A percentile compares a stretch with the other conserved stretches of the same genome.
Evolutionary conservation across 2,113 vertebrate species (phyloP).

Genomic region (Ammospiza nelsoni): DNA sequence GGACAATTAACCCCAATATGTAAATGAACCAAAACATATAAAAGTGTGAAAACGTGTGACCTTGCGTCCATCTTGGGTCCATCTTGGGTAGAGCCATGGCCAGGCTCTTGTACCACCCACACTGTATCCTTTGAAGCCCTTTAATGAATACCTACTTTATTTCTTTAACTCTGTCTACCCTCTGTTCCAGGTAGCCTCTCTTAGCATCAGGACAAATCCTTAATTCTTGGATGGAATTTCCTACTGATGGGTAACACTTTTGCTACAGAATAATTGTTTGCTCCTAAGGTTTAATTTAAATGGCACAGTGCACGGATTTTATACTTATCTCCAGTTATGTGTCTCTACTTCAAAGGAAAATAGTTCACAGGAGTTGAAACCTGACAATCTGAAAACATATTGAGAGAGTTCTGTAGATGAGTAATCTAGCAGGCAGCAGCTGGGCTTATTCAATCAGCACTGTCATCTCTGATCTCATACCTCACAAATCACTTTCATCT

Average conservation of each 20-base stretch:
- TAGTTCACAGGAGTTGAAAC: not conserved
- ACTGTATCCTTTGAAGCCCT: not conserved
- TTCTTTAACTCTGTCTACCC: not conserved
- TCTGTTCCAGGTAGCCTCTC: not conserved
- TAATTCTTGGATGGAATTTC: not conserved
- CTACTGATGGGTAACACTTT: not conserved
- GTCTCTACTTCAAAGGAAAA: not conserved
- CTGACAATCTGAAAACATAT: not conserved
- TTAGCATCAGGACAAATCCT: not conserved
- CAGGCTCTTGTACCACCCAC: not conserved
- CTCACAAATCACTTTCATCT: not conserved
- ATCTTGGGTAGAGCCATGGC: not conserved
- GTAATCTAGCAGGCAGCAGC: constrained; percentile 17
- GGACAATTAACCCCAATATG: not conserved
- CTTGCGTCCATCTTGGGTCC: not conserved
- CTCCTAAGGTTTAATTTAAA: not conserved
- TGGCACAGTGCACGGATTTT: not conserved
- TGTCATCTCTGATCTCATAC: not conserved
- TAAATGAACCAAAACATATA: not conserved
- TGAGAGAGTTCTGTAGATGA: not conserved
- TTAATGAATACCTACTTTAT: not conserved
- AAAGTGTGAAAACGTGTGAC: not conserved
- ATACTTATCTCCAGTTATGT: not conserved
- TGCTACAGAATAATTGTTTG: not conserved
- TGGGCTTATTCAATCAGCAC: not conserved